Conservation (phyloP, 1,140 invertebrate genomes). For the Chelonus insularis region DNA sequence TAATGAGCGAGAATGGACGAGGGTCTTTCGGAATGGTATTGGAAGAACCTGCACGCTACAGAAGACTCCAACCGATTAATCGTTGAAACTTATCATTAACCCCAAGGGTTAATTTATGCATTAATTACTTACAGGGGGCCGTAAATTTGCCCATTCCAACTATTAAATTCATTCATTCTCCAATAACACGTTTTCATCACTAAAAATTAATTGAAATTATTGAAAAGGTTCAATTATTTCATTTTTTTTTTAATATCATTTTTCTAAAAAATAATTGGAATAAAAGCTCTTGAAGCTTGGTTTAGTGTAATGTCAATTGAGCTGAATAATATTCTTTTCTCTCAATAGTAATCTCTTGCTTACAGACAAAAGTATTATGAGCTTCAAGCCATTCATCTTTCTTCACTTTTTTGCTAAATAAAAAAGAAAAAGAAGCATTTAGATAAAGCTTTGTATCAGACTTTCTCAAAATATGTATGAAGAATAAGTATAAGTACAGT, state of each 20-base stretch:
- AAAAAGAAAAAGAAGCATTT: slow-evolving; percentile 9
- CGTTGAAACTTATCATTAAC: slow-evolving; percentile 54
- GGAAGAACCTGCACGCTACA: slow-evolving; percentile 3
- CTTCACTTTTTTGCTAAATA: neutral
- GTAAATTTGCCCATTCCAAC: neutral
- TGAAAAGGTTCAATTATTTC: no score
- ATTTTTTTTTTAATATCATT: no score
- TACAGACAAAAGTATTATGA: no score
- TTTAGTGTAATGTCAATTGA: neutral
- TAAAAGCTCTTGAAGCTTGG: neutral
- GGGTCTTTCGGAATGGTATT: slow-evolving; percentile 13
- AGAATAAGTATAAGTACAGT: neutral
- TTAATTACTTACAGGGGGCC: slow-evolving; percentile 37
- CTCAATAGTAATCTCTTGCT: no score
- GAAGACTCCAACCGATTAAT: slow-evolving; percentile 40
- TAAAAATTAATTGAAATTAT: no score
- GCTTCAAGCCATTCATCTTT: no score
- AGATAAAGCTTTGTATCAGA: slow-evolving; percentile 13
- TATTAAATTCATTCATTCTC: neutral
- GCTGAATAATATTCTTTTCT: neutral
- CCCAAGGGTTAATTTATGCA: slow-evolving; percentile 48
- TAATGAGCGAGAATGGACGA: slow-evolving; percentile 29
- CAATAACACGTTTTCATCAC: neutral
- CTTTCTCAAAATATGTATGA: neutral
- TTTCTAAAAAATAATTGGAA: no score